phyloP scores from a whole-genome alignment of 2,113 vertebrate species.

The Copsychus sechellarum region DNA sequence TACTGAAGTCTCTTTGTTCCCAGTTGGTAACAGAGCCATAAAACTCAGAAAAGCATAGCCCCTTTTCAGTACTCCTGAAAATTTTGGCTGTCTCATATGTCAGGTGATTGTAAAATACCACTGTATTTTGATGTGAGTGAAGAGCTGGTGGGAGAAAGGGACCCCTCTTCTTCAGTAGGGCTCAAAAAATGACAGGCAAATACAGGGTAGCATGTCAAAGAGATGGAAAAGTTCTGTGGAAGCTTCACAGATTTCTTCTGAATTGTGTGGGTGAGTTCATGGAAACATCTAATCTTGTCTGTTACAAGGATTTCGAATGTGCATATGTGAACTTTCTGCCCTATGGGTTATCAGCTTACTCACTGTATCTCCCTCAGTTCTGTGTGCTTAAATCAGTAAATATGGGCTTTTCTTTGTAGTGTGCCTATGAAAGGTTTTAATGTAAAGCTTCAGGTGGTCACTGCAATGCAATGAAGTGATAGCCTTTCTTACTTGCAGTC shows the following conservation, averaged over 20 bases:
- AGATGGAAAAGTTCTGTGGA: background rate
- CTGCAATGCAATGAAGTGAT: too few relatives aligned
- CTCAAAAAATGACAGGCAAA: background rate
- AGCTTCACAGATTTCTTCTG: background rate
- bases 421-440: background rate
- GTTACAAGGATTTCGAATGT: background rate
- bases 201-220: background rate
- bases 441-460: background rate
- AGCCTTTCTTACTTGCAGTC: background rate
- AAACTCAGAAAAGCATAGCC: background rate
- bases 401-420: background rate
- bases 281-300: background rate
- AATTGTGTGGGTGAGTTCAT: background rate
- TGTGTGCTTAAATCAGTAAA: background rate
- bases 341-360: background rate
- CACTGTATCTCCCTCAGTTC: fast-evolving
- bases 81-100: background rate
- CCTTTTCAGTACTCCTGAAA: background rate
- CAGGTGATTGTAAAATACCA: background rate
- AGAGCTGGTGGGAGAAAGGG: background rate
- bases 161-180: background rate
- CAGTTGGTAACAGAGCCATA: background rate
- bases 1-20: background rate
- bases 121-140: background rate
- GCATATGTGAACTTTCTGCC: background rate